These are phyloP conservation scores for Rhyzopertha dominica DNA, from an alignment of 1,140 invertebrate species.

Conservation along the genomic window DNA sequence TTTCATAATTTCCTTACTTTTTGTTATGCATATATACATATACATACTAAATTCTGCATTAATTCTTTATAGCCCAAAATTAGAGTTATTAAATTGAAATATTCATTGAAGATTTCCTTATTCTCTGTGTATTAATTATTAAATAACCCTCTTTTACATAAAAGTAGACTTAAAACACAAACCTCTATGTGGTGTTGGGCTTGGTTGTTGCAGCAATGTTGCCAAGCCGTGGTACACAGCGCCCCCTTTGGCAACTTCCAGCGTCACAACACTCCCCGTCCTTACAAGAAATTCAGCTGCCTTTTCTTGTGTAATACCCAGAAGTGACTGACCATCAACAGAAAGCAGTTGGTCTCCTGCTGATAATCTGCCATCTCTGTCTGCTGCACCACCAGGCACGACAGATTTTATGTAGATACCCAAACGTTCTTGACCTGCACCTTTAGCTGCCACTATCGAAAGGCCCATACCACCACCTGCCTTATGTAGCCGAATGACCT, in stretches of 20 bases:
- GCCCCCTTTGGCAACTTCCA: constrained; percentile 96
- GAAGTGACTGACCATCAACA: constrained; percentile 92
- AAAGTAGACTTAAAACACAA: too few relatives aligned
- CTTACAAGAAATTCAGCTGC: constrained; percentile 94
- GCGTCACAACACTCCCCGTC: constrained; percentile 86
- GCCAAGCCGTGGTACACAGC: constrained; percentile 95
- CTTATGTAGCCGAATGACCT: constrained; percentile 86
- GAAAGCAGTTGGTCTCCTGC: constrained; percentile 96
- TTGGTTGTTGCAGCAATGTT: constrained; percentile 86
- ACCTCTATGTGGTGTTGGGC: constrained; percentile 79
- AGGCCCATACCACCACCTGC: constrained; percentile 88
- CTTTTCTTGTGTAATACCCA: constrained; percentile 92
- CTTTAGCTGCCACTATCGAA: constrained; percentile 90
- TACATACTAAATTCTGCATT: too few relatives aligned
- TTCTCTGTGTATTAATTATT: too few relatives aligned
- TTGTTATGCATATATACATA: too few relatives aligned
- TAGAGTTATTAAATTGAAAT: too few relatives aligned
- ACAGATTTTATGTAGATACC: constrained; percentile 99
- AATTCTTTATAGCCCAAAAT: too few relatives aligned
- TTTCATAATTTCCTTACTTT: too few relatives aligned
- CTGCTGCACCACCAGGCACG: constrained; percentile 91
- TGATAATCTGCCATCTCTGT: constrained; percentile 87
- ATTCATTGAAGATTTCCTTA: too few relatives aligned
- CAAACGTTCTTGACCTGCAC: constrained; percentile 81
- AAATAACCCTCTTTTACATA: too few relatives aligned